Evolutionary conservation across 2,113 vertebrate species (phyloP).

Genomic region (Delphinapterus leucas): DNA sequence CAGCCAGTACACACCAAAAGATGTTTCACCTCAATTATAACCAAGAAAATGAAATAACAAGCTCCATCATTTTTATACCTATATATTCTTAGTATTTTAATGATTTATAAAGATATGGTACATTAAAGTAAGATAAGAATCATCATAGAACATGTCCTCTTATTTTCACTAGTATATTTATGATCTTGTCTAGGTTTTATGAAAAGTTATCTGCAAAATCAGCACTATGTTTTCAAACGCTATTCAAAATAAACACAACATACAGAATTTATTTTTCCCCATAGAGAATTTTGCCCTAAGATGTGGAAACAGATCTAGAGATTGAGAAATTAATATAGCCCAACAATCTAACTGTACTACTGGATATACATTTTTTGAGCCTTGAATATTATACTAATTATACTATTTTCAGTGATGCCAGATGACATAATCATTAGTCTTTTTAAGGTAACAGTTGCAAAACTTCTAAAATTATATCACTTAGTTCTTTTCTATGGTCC

Average conservation of each 20-base stretch:
- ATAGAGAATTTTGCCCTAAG: slow-evolving; percentile 5
- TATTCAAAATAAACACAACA: slow-evolving; percentile 46
- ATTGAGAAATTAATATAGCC: not conserved
- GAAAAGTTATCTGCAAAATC: slow-evolving; percentile 19
- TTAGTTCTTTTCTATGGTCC: not conserved
- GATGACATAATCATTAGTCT: not conserved
- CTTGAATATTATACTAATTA: slow-evolving; percentile 6
- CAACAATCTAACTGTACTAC: not conserved
- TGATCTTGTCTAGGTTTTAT: not conserved
- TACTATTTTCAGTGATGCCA: slow-evolving; percentile 28
- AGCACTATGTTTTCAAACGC: not conserved
- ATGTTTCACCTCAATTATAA: not conserved
- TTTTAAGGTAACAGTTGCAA: slow-evolving; percentile 24
- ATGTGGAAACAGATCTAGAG: not conserved
- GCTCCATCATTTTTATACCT: not conserved
- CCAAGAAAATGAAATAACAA: not conserved
- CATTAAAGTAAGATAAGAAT: slow-evolving; percentile 21
- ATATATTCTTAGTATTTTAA: not conserved
- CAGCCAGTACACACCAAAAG: not conserved
- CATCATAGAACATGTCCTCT: not conserved
- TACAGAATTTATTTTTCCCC: not conserved
- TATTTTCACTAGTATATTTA: not conserved
- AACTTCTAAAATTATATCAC: slow-evolving; percentile 36
- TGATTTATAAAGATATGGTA: not conserved
- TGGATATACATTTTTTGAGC: not conserved